Evolutionary conservation across 1,140 invertebrate species (phyloP).

Genomic region (Zaprionus ornatus): DNA sequence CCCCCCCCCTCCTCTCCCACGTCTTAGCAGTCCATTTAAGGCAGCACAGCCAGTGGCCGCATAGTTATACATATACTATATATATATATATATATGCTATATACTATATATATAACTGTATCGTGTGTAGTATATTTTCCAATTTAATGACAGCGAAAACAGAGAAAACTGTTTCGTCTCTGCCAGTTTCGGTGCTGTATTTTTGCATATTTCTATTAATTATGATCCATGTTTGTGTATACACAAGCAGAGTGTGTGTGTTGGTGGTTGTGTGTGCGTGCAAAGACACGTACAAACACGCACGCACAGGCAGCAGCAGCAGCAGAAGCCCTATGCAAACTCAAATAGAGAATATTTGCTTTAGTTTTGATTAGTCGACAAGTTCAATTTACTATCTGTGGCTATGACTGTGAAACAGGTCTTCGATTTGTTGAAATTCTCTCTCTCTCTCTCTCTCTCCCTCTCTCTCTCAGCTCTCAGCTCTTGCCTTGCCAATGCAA

Average conservation of each 20-base stretch:
- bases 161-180: conserved; percentile 16
- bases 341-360: neutral
- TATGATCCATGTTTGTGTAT: conserved; percentile 56
- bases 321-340: neutral
- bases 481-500: neutral
- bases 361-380: conserved; percentile 5
- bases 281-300: neutral
- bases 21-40: neutral
- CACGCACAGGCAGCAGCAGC: neutral
- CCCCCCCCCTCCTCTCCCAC: too few species aligned
- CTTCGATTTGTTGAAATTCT: neutral
- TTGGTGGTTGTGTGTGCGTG: neutral
- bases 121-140: conserved; percentile 38
- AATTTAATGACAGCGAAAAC: conserved; percentile 63
- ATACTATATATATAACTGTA: conserved; percentile 25
- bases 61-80: neutral
- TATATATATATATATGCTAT: conserved; percentile 14
- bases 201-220: conserved; percentile 59
- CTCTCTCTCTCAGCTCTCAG: neutral
- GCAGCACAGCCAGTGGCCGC: neutral
- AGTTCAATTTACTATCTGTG: conserved; percentile 1
- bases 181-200: conserved; percentile 18
- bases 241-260: neutral
- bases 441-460: too few species aligned
- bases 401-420: neutral